phyloP scores from a whole-genome alignment of 2,888 invertebrate species.

The Unio pictorum region DNA sequence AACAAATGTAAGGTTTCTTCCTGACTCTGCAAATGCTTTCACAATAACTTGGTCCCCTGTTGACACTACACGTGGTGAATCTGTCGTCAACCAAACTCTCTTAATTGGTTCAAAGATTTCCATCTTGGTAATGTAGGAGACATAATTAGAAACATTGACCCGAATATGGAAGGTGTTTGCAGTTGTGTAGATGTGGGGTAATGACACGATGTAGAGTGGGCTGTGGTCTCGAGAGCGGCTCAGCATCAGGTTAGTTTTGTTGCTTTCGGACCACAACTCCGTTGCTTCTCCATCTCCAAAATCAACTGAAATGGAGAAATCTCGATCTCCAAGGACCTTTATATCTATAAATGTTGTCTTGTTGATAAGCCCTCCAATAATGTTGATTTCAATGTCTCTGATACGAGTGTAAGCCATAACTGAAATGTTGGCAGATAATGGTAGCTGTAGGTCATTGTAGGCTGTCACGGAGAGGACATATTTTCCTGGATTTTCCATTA shows the following conservation, averaged over 20 bases:
- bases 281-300: slow-evolving; percentile 50
- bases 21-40: slow-evolving; percentile 50
- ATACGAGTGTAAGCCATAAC: slow-evolving; percentile 48
- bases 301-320: slow-evolving; percentile 36
- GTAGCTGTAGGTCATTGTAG: slow-evolving; percentile 48
- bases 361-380: slow-evolving; percentile 36
- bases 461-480: slow-evolving; percentile 41
- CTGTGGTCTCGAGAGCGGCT: neutral
- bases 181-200: slow-evolving; percentile 34
- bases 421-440: slow-evolving; percentile 28
- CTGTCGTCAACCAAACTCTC: slow-evolving; percentile 38
- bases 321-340: slow-evolving; percentile 35
- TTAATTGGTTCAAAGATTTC: slow-evolving; percentile 46
- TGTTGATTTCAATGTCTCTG: slow-evolving; percentile 24
- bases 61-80: slow-evolving; percentile 33
- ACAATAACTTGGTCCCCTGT: slow-evolving; percentile 40
- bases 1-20: slow-evolving; percentile 52
- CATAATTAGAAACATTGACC: slow-evolving; percentile 51
- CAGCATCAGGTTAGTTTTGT: slow-evolving; percentile 1
- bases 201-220: slow-evolving; percentile 2
- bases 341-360: slow-evolving; percentile 36
- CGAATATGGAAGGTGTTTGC: slow-evolving; percentile 50
- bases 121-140: slow-evolving; percentile 31
- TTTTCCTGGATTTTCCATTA: slow-evolving; percentile 33
- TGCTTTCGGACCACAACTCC: slow-evolving; percentile 10